These are phyloP conservation scores for Meloidogyne exigua DNA, from an alignment of 1,140 invertebrate species.

Conservation along the genomic window DNA sequence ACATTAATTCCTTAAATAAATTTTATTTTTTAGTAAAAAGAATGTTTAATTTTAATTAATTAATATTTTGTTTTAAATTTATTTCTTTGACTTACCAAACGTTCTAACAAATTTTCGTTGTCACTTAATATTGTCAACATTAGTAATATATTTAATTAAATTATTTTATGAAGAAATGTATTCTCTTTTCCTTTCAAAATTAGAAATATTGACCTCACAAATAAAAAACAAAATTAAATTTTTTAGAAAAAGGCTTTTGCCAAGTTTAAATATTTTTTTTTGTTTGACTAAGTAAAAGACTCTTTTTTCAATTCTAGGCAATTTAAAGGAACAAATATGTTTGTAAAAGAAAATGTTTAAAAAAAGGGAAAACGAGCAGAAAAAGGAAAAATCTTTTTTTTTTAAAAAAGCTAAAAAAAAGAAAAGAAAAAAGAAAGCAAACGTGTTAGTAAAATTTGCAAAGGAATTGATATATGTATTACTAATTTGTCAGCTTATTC, in stretches of 20 bases:
- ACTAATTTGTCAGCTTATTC: too few species aligned
- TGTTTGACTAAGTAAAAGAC: background rate
- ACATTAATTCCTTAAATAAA: constrained; percentile 1
- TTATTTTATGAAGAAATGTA: background rate
- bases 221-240: background rate
- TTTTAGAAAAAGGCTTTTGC: background rate
- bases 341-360: background rate
- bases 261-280: background rate
- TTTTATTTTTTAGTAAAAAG: background rate
- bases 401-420: background rate
- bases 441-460: background rate
- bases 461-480: background rate
- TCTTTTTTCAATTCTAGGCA: background rate
- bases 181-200: background rate
- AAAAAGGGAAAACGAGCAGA: background rate
- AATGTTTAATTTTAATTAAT: background rate
- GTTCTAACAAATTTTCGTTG: constrained; percentile 50
- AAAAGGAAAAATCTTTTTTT: background rate
- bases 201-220: too few species aligned
- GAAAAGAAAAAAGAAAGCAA: background rate
- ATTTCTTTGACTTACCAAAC: constrained; percentile 23
- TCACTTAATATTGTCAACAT: constrained; percentile 40
- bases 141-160: background rate
- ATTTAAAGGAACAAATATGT: background rate
- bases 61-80: background rate